A percentile compares a stretch with the other conserved stretches of the same genome.
Evolutionary conservation across 2,113 vertebrate genomes (phyloP).

Genomic region (Probosciger aterrimus): DNA sequence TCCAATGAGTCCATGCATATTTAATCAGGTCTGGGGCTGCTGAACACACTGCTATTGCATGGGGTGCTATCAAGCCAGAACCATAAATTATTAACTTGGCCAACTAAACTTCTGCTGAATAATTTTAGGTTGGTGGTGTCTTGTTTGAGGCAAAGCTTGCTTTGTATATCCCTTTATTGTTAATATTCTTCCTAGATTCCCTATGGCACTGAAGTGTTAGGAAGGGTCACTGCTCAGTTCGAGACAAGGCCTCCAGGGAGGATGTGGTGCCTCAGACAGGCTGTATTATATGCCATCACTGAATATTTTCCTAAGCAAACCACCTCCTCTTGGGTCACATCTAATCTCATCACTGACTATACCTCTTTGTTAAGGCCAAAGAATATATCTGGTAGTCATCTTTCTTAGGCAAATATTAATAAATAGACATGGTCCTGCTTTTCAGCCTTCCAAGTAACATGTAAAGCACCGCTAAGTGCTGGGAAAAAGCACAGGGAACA

Average conservation of each 20-base stretch:
- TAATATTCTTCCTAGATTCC: constrained; percentile 61
- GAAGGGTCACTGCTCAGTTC: constrained; percentile 51
- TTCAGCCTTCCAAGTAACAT: not conserved
- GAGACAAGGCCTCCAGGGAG: constrained; percentile 50
- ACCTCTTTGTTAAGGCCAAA: constrained; percentile 56
- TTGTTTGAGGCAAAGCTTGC: constrained; percentile 15
- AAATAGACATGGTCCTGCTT: constrained; percentile 6
- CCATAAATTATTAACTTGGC: constrained; percentile 61
- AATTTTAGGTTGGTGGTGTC: not conserved
- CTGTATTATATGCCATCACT: not conserved
- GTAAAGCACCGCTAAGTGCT: not conserved
- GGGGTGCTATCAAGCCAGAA: constrained; percentile 39
- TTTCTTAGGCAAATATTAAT: constrained; percentile 57
- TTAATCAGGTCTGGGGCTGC: constrained; percentile 52
- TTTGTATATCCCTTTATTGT: constrained; percentile 32
- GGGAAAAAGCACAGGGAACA: not conserved
- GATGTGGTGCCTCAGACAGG: constrained; percentile 43
- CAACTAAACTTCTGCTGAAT: constrained; percentile 49
- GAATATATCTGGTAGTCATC: constrained; percentile 47
- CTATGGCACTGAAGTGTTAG: not conserved
- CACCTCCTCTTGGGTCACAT: constrained; percentile 49
- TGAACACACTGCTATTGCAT: constrained; percentile 10
- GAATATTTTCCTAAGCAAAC: constrained; percentile 43
- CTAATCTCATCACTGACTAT: constrained; percentile 64
- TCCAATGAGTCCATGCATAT: constrained; percentile 55